Percentiles rank a stretch among this genome's conserved stretches.
phyloP scores from a whole-genome alignment of 1,140 invertebrate species.

The Sycobia sp. region DNA sequence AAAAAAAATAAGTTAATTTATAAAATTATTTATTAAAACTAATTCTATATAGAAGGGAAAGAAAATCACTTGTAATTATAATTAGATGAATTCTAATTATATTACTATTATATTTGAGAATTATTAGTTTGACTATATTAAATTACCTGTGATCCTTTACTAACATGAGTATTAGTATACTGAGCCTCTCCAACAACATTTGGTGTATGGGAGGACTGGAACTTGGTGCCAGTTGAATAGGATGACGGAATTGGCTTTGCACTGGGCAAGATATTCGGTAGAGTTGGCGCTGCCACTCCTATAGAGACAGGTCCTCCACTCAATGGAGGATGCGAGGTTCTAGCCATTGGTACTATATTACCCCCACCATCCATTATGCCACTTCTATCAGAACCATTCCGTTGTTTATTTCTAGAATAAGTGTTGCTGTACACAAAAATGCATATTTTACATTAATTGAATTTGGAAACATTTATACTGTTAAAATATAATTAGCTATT shows the following conservation, averaged over 20 bases:
- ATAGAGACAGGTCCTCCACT: conserved; percentile 43
- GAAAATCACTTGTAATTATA: too few relatives aligned
- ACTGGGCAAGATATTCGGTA: conserved; percentile 49
- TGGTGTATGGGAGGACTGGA: conserved; percentile 52
- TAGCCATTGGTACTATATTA: conserved; percentile 51
- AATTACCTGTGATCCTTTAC: conserved; percentile 29
- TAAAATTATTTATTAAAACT: too few relatives aligned
- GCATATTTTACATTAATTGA: background rate
- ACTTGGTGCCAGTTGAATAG: conserved; percentile 58
- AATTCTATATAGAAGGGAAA: too few relatives aligned
- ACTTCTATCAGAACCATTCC: conserved; percentile 42
- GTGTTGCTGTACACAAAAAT: conserved; percentile 25
- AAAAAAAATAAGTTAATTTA: too few relatives aligned
- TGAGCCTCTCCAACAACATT: conserved; percentile 42
- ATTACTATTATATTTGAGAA: too few relatives aligned
- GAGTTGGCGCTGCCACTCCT: conserved; percentile 45
- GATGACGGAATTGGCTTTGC: conserved; percentile 53
- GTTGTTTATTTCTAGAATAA: conserved; percentile 53
- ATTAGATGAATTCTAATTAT: too few relatives aligned
- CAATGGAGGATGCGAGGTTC: conserved; percentile 50
- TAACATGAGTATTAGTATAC: conserved; percentile 25
- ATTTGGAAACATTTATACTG: background rate
- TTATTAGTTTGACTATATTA: background rate
- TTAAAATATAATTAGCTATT: too few relatives aligned
- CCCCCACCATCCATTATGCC: conserved; percentile 38